Conservation (phyloP, 1,140 invertebrate genomes). For the Diachasmimorpha longicaudata region DNA sequence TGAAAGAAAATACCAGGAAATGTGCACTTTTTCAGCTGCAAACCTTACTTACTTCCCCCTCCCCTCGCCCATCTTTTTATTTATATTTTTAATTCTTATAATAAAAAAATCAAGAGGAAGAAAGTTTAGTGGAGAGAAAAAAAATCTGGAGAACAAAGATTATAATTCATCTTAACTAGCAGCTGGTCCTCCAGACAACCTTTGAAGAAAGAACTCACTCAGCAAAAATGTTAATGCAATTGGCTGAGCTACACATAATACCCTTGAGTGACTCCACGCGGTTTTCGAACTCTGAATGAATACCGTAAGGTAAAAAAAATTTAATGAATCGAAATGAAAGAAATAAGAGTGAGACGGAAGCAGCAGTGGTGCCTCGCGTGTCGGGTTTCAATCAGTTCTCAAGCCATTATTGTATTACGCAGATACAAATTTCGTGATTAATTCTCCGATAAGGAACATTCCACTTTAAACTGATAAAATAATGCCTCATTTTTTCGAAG, state of each 20-base stretch:
- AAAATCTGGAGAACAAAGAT: not conserved
- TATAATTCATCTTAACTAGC: not conserved
- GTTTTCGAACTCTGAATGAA: not conserved
- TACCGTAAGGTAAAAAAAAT: not conserved
- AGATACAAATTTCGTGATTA: not conserved
- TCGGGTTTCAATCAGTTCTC: constrained; percentile 18
- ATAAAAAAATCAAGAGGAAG: not conserved
- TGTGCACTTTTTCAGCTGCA: too few relatives aligned
- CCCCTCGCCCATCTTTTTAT: too few relatives aligned
- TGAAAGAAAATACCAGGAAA: too few relatives aligned
- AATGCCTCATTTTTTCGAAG: too few relatives aligned
- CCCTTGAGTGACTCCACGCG: not conserved
- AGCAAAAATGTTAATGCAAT: not conserved
- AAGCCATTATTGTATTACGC: constrained; percentile 3
- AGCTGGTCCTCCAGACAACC: not conserved
- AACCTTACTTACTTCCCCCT: too few relatives aligned
- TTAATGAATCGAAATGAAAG: constrained; percentile 7
- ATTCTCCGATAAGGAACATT: not conserved
- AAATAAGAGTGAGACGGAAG: not conserved
- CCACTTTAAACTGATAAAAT: not conserved
- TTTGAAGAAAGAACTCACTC: not conserved
- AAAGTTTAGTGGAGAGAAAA: not conserved
- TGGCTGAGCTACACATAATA: not conserved
- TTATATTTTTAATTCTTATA: not conserved
- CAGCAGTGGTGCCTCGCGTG: constrained; percentile 10